phyloP scores from a whole-genome alignment of 1,140 invertebrate genomes.

The Brachionus rotundiformis region DNA sequence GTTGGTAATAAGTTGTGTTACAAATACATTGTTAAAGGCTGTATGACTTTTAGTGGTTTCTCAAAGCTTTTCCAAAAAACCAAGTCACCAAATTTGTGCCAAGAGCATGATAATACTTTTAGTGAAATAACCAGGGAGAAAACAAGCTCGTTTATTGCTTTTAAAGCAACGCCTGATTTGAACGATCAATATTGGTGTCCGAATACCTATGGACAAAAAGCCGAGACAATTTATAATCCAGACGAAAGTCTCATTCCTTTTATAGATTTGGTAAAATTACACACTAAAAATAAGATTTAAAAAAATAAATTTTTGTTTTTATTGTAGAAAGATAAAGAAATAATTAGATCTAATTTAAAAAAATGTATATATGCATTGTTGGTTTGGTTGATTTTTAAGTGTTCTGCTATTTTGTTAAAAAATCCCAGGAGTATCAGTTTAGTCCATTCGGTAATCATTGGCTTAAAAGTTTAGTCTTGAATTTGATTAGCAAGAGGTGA shows the following conservation, averaged over 20 bases:
- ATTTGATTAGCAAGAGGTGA: no score
- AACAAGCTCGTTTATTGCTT: not conserved
- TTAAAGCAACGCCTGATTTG: constrained; percentile 15
- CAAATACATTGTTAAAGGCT: not conserved
- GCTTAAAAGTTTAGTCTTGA: not conserved
- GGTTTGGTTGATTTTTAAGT: not conserved
- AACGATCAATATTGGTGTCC: constrained; percentile 33
- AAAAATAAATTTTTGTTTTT: not conserved
- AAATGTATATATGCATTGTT: constrained; percentile 15
- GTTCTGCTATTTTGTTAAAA: constrained; percentile 32
- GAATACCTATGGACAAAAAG: not conserved
- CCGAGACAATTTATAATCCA: not conserved
- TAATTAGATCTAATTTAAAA: constrained; percentile 8
- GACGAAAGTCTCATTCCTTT: not conserved
- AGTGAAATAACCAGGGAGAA: not conserved
- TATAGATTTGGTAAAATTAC: not conserved
- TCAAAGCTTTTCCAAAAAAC: constrained; percentile 29
- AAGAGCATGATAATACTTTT: not conserved
- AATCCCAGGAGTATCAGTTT: not conserved
- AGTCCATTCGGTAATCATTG: not conserved
- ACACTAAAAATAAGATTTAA: not conserved
- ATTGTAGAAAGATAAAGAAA: not conserved
- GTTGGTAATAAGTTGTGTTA: not conserved
- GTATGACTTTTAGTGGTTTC: constrained; percentile 36
- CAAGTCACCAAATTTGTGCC: constrained; percentile 18